These are phyloP conservation scores for Drosophila sproati DNA, from an alignment of 1,140 invertebrate species.

Conservation along the genomic window DNA sequence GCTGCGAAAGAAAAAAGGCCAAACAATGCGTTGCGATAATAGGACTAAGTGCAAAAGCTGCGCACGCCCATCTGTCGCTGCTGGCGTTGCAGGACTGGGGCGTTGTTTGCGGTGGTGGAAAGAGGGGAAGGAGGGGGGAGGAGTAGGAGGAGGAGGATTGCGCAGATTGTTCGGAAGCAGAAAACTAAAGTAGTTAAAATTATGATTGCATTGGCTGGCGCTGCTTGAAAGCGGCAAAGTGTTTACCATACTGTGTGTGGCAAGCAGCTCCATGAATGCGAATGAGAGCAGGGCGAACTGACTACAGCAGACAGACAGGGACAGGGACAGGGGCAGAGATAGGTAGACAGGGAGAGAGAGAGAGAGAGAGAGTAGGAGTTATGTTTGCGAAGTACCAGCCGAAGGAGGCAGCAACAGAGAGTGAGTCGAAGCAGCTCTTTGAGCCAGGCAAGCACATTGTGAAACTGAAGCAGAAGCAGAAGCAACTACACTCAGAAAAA, in stretches of 20 bases:
- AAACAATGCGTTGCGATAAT: conserved; percentile 71
- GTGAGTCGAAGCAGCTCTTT: not conserved
- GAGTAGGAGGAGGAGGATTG: conserved; percentile 1
- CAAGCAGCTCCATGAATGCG: conserved; percentile 62
- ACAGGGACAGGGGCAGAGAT: not conserved
- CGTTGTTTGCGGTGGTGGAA: not conserved
- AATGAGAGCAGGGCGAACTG: conserved; percentile 41
- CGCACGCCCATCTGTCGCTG: not conserved
- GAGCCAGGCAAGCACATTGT: not conserved
- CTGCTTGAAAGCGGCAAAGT: conserved; percentile 16
- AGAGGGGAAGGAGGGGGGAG: not conserved
- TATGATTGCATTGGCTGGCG: conserved; percentile 74
- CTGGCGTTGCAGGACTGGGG: not conserved
- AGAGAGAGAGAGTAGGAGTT: not conserved
- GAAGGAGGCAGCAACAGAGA: not conserved
- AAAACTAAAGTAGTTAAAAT: conserved; percentile 82
- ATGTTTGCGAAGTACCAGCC: conserved; percentile 13
- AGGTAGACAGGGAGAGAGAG: not conserved
- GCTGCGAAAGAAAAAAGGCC: conserved; percentile 20
- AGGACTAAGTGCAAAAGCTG: conserved; percentile 64
- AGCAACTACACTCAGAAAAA: too few relatives aligned
- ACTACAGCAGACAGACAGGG: not conserved
- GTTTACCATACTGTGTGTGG: conserved; percentile 73
- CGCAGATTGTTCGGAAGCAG: conserved; percentile 34
- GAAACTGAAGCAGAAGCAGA: not conserved